These are phyloP conservation scores for Hyperopisus bebe DNA, from an alignment of 2,113 vertebrate species.

Conservation along the genomic window DNA sequence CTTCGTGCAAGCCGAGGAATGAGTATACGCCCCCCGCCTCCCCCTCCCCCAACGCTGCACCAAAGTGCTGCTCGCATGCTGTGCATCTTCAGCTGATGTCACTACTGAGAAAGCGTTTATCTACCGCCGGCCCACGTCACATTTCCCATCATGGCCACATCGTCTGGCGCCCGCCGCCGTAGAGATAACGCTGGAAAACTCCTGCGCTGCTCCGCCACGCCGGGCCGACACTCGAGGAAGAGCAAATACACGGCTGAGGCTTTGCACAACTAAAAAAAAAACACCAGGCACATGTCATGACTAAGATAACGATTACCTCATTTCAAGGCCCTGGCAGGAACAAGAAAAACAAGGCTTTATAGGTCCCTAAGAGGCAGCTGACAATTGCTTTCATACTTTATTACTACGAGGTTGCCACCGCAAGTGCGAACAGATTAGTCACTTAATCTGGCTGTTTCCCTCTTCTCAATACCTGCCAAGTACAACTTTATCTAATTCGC, in stretches of 20 bases:
- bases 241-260: neutral
- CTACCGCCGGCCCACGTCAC: neutral
- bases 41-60: neutral
- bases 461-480: neutral
- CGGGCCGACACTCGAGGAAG: neutral
- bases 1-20: neutral
- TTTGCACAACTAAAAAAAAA: neutral
- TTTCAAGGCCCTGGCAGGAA: neutral
- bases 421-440: neutral
- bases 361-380: neutral
- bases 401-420: neutral
- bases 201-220: neutral
- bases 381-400: neutral
- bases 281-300: neutral
- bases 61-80: neutral
- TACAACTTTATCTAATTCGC: neutral
- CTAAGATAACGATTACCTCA: neutral
- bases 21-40: neutral
- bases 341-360: neutral
- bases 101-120: neutral
- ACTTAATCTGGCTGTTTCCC: neutral
- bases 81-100: neutral
- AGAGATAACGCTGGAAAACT: neutral
- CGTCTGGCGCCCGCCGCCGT: neutral
- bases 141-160: neutral